A percentile compares a stretch with the other conserved stretches of the same genome.
These are phyloP conservation scores for Hydractinia echinata DNA, from an alignment of 30 jellyfish, hydroid and myxozoan genomes.

Conservation along the genomic window DNA sequence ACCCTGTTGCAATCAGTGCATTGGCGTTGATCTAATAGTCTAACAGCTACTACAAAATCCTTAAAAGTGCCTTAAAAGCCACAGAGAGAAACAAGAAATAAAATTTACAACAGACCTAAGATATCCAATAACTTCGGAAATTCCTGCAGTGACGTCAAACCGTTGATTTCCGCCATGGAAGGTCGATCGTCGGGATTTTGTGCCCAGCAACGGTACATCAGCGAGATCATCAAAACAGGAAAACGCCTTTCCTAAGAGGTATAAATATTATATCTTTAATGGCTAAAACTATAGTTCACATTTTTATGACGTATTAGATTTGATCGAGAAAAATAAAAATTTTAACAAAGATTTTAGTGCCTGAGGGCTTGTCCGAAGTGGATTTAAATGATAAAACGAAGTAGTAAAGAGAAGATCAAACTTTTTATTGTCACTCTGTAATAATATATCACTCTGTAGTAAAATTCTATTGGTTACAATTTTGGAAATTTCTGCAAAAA, in stretches of 20 bases:
- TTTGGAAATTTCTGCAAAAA: not conserved
- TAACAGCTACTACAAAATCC: no score
- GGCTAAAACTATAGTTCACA: no score
- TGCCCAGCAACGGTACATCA: slow-evolving; percentile 96
- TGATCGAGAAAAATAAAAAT: no score
- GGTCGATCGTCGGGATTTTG: slow-evolving; percentile 96
- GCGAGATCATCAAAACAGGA: slow-evolving; percentile 73
- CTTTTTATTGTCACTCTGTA: no score
- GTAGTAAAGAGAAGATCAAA: no score
- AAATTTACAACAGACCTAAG: slow-evolving; percentile 44
- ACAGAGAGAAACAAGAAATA: not conserved
- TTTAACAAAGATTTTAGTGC: no score
- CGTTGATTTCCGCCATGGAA: slow-evolving; percentile 59
- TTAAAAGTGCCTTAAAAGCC: no score
- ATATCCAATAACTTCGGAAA: slow-evolving; percentile 76
- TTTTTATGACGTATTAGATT: no score
- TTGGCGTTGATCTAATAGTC: no score
- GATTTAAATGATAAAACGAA: no score
- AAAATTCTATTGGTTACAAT: not conserved
- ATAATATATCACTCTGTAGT: not conserved
- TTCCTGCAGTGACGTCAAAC: slow-evolving; percentile 57
- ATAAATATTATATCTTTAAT: not conserved
- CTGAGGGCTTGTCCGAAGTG: no score
- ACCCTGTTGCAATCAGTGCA: no score
- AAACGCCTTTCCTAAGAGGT: slow-evolving; percentile 62